Percentiles rank a stretch among this genome's conserved stretches.
These are phyloP conservation scores for Stenopsyche tienmushanensis DNA, from an alignment of 1,140 invertebrate genomes.

Conservation along the genomic window DNA sequence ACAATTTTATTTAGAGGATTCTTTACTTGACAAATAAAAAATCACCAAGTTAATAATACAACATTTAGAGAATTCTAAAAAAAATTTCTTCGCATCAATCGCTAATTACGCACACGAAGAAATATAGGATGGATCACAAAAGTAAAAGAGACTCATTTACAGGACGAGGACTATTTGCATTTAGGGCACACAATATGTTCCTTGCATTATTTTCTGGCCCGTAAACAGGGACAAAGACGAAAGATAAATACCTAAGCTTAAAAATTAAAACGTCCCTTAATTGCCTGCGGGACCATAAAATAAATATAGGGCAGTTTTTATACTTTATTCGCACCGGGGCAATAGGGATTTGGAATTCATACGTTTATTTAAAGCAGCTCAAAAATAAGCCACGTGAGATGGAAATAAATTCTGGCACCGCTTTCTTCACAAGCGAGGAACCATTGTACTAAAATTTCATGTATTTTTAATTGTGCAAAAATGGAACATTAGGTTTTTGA, in stretches of 20 bases:
- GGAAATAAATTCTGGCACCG: background rate
- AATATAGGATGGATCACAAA: too few relatives aligned
- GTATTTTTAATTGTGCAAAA: background rate
- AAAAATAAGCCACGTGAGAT: background rate
- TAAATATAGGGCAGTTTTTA: constrained; percentile 3
- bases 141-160: background rate
- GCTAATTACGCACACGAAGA: too few relatives aligned
- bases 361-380: background rate
- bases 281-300: constrained; percentile 4
- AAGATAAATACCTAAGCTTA: constrained; percentile 10
- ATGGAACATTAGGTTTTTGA: too few relatives aligned
- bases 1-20: too few relatives aligned
- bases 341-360: background rate
- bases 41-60: too few relatives aligned
- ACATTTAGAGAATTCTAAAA: too few relatives aligned
- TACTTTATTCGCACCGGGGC: background rate
- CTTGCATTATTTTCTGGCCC: constrained; percentile 19
- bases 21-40: too few relatives aligned
- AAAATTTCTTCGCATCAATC: too few relatives aligned
- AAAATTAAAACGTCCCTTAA: constrained; percentile 12
- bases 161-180: constrained; percentile 12
- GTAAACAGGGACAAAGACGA: constrained; percentile 18
- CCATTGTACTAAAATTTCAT: background rate
- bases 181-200: constrained; percentile 18
- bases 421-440: constrained; percentile 1